Conservation (phyloP, 2,888 invertebrate genomes). For the Athalia cordata region DNA sequence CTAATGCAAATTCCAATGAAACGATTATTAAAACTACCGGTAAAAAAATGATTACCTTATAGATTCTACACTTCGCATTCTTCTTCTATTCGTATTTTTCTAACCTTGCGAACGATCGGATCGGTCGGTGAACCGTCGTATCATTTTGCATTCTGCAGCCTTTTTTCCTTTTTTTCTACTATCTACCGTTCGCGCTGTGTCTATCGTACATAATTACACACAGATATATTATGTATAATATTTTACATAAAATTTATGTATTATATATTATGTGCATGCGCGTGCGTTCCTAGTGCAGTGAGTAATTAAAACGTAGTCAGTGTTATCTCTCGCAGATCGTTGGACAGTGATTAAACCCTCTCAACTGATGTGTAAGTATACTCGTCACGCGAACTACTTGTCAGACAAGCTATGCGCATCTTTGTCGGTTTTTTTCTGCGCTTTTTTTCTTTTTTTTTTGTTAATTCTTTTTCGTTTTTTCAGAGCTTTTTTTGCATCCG, state of each 20-base stretch:
- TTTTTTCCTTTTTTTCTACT: too few species aligned
- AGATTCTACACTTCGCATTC: not conserved
- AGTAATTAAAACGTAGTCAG: constrained; percentile 68
- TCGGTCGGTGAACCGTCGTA: constrained; percentile 62
- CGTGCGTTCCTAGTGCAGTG: constrained; percentile 49
- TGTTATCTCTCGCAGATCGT: constrained; percentile 62
- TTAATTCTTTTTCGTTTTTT: not conserved
- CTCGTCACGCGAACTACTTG: constrained; percentile 43
- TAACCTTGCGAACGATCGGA: not conserved
- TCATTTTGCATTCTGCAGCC: constrained; percentile 54
- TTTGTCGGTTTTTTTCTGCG: constrained; percentile 7
- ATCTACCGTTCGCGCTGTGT: too few species aligned
- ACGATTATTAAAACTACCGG: constrained; percentile 21
- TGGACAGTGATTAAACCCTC: constrained; percentile 59
- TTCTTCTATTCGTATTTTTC: not conserved
- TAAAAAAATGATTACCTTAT: not conserved
- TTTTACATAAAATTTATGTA: too few species aligned
- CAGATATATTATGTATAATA: too few species aligned
- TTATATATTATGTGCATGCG: too few species aligned
- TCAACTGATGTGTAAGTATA: constrained; percentile 32
- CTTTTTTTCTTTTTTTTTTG: not conserved
- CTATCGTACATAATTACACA: too few species aligned
- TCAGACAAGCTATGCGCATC: constrained; percentile 39
- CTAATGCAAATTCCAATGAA: constrained; percentile 25
- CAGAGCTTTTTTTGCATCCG: not conserved